Percentiles rank a stretch among this genome's conserved stretches.
Evolutionary conservation across 2,797 vertebrate species (phyloP).

Genomic region (Tarsius wallacei): DNA sequence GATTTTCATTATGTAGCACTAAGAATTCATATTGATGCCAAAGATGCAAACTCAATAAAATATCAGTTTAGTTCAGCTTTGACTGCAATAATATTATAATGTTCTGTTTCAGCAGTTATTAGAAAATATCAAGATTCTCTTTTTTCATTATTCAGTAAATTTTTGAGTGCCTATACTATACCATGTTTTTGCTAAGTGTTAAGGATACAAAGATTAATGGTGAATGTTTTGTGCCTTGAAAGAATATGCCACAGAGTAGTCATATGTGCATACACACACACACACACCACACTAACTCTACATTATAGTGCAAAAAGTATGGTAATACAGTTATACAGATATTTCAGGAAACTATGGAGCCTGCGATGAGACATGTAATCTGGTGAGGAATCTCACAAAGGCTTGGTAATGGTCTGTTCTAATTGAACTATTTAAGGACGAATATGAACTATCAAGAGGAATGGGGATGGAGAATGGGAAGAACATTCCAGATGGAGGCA

Average conservation of each 20-base stretch:
- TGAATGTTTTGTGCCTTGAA: constrained; percentile 48
- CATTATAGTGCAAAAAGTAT: neutral
- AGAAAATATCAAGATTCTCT: constrained; percentile 74
- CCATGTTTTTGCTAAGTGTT: constrained; percentile 41
- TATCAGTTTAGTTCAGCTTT: constrained; percentile 67
- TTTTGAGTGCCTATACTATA: constrained; percentile 34
- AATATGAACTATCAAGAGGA: neutral
- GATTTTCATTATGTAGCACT: constrained; percentile 81
- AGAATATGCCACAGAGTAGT: neutral
- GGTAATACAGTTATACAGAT: neutral
- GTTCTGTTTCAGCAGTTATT: constrained; percentile 69
- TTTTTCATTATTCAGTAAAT: constrained; percentile 78
- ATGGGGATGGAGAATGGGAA: neutral
- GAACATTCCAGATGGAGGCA: neutral
- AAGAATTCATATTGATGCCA: constrained; percentile 73
- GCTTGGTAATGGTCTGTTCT: neutral
- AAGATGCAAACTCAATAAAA: constrained; percentile 78
- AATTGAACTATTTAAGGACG: neutral
- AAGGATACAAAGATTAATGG: constrained; percentile 60
- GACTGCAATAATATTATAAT: constrained; percentile 61
- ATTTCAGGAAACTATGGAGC: neutral
- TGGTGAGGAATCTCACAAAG: neutral
- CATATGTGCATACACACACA: neutral
- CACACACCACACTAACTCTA: neutral
- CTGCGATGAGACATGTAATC: neutral